phyloP scores from a whole-genome alignment of 2,113 vertebrate genomes.

The Epinephelus cyanopodus region DNA sequence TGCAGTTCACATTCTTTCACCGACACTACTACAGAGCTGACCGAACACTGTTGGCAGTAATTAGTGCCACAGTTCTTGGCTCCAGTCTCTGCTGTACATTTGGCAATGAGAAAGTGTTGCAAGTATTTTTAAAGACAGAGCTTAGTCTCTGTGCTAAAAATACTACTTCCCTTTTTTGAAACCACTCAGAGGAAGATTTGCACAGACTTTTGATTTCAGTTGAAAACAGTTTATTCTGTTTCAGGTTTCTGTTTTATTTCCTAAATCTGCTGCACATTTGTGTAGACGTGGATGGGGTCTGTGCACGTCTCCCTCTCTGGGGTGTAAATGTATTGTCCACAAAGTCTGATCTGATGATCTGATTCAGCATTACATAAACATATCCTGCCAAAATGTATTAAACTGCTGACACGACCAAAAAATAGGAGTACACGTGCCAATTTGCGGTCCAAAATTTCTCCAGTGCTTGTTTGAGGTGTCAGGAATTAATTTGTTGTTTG shows the following conservation, averaged over 20 bases:
- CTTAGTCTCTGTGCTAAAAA: not conserved
- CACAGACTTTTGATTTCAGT: not conserved
- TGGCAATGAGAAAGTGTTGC: conserved; percentile 43
- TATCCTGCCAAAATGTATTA: too few species aligned
- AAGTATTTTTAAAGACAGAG: not conserved
- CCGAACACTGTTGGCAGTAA: not conserved
- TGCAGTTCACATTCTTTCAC: not conserved
- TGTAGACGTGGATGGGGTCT: not conserved
- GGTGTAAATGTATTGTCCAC: not conserved
- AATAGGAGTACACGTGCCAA: too few species aligned
- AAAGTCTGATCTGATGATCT: too few species aligned
- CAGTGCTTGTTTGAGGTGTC: too few species aligned
- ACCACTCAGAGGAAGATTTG: not conserved
- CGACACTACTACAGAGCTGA: not conserved
- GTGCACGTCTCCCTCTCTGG: not conserved
- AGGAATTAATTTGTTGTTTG: too few species aligned
- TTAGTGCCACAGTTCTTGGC: not conserved
- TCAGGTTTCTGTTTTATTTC: not conserved
- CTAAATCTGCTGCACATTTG: not conserved
- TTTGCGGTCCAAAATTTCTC: too few species aligned
- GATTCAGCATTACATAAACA: too few species aligned
- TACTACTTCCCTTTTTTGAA: conserved; percentile 2
- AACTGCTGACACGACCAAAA: too few species aligned
- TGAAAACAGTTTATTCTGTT: not conserved
- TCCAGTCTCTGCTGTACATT: not conserved